Conservation (phyloP, 2,797 vertebrate genomes). For the Echiichthys vipera region DNA sequence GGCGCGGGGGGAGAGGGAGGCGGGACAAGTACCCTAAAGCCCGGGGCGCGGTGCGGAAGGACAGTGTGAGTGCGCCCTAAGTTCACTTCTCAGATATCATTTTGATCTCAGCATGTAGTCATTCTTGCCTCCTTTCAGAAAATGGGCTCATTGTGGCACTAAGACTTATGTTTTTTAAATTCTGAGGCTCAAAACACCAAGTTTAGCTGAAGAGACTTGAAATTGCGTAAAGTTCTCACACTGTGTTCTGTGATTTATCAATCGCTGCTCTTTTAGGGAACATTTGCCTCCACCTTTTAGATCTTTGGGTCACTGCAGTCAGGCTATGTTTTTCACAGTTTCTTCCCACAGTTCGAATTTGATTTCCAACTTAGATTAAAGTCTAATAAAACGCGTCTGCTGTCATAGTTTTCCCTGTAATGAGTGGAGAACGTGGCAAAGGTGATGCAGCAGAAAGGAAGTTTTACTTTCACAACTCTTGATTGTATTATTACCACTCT, state of each 20-base stretch:
- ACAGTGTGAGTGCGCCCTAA: no score
- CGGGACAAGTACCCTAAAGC: no score
- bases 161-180: no score
- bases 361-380: not conserved
- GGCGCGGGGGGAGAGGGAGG: no score
- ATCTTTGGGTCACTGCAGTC: not conserved
- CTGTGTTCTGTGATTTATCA: not conserved
- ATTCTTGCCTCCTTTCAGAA: no score
- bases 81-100: no score
- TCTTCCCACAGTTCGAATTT: not conserved
- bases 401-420: not conserved
- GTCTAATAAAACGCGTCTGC: no score
- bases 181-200: no score
- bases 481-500: conserved; percentile 34
- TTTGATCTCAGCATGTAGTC: no score
- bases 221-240: not conserved
- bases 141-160: no score
- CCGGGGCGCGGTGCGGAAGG: no score
- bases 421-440: not conserved
- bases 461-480: conserved; percentile 32
- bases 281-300: not conserved
- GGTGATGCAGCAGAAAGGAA: not conserved
- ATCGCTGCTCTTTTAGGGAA: not conserved
- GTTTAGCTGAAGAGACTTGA: conserved; percentile 1
- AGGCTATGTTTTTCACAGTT: not conserved